Evolutionary conservation across 1,140 invertebrate genomes (phyloP).

Genomic region (Metopolophium dirhodum): DNA sequence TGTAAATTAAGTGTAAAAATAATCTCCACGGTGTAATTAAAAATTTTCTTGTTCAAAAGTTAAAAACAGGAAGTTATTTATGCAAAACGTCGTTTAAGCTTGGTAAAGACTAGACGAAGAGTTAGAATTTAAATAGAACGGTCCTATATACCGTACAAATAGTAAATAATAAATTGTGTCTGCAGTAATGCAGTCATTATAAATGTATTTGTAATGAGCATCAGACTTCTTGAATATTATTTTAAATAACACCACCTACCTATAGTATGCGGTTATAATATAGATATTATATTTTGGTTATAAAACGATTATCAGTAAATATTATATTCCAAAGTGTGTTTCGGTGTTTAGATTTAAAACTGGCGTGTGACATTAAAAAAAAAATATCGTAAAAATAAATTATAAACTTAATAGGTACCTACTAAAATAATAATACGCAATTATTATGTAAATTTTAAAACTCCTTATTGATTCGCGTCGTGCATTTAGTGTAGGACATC

Average conservation of each 20-base stretch:
- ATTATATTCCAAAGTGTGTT: not conserved
- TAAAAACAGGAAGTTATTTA: slow-evolving; percentile 4
- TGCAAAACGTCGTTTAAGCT: not conserved
- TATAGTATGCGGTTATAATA: not conserved
- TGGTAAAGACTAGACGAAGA: not conserved
- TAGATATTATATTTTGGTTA: not conserved
- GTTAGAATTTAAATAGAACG: not conserved
- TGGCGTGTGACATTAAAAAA: not conserved
- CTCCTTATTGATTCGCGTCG: not conserved
- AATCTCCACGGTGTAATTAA: not conserved
- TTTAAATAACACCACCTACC: not conserved
- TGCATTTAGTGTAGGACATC: not conserved
- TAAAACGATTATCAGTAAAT: not conserved
- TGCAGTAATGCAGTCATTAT: not conserved
- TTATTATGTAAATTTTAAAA: not conserved
- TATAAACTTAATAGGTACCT: not conserved
- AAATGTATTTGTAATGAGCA: not conserved
- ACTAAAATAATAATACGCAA: not conserved
- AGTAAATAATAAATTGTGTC: not conserved
- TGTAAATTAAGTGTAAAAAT: not conserved
- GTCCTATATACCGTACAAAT: too few species aligned
- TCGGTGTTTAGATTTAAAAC: not conserved
- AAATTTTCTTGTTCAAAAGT: not conserved
- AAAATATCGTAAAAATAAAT: not conserved
- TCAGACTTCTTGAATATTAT: not conserved